These are phyloP conservation scores for Neoaliturus tenellus DNA, from an alignment of 2,888 invertebrate genomes.

Conservation along the genomic window DNA sequence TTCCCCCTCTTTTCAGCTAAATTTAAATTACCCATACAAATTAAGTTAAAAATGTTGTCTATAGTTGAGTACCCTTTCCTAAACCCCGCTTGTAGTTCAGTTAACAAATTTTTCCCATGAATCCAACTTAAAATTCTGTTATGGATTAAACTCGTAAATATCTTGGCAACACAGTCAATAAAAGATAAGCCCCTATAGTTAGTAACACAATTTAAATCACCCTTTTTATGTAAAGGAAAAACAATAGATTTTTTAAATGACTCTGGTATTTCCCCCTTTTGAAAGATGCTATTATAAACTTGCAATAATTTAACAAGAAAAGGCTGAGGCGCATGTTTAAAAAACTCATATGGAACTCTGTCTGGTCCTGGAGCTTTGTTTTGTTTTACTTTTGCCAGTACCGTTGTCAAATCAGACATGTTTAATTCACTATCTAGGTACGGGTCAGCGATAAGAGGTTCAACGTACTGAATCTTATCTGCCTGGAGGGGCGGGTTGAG, in stretches of 20 bases:
- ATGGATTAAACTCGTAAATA: conserved; percentile 51
- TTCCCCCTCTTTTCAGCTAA: conserved; percentile 55
- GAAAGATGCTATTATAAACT: conserved; percentile 38
- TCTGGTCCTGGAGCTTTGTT: conserved; percentile 43
- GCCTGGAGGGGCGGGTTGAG: conserved; percentile 9
- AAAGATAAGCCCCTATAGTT: conserved; percentile 58
- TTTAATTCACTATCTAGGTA: conserved; percentile 10
- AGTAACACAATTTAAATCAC: conserved; percentile 40
- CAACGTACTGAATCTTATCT: conserved; percentile 25
- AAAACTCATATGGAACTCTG: conserved; percentile 51
- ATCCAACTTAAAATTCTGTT: conserved; percentile 58
- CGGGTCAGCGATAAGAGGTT: conserved; percentile 19
- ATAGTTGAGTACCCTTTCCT: conserved; percentile 57
- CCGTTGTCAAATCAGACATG: not conserved
- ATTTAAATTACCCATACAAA: conserved; percentile 56
- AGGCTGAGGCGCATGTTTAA: not conserved
- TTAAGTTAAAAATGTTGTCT: conserved; percentile 61
- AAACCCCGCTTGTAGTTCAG: conserved; percentile 62
- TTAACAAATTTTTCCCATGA: conserved; percentile 48
- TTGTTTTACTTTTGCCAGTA: conserved; percentile 13
- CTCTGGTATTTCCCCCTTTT: conserved; percentile 1
- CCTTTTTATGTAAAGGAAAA: conserved; percentile 57
- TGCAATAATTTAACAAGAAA: not conserved
- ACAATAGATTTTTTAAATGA: conserved; percentile 48
- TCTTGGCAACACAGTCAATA: conserved; percentile 49